phyloP scores from a whole-genome alignment of 2,888 invertebrate species.

The Diogma glabrata region DNA sequence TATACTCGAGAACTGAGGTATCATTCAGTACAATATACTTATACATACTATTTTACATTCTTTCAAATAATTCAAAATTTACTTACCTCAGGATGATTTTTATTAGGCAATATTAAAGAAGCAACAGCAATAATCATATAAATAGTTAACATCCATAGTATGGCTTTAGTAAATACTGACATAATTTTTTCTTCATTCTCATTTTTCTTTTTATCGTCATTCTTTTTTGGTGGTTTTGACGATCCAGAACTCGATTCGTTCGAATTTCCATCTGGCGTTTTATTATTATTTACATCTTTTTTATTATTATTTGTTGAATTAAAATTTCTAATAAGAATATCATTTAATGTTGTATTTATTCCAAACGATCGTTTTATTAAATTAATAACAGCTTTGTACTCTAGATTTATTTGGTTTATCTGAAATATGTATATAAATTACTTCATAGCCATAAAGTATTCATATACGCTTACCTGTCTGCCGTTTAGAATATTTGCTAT shows the following conservation, averaged over 20 bases:
- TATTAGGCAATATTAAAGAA: constrained; percentile 57
- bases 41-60: too few relatives aligned
- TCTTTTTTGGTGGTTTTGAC: constrained; percentile 23
- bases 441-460: background rate
- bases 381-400: constrained; percentile 30
- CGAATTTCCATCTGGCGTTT: background rate
- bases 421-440: constrained; percentile 16
- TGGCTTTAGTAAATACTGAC: constrained; percentile 59
- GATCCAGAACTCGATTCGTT: too few relatives aligned
- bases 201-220: constrained; percentile 34
- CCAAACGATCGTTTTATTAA: constrained; percentile 29
- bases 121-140: constrained; percentile 62
- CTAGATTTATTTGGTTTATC: constrained; percentile 25
- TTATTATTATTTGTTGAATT: background rate
- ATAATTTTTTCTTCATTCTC: constrained; percentile 60
- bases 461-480: background rate
- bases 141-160: constrained; percentile 69
- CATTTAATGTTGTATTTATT: background rate
- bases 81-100: constrained; percentile 58
- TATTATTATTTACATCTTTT: constrained; percentile 12
- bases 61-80: too few relatives aligned
- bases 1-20: too few relatives aligned
- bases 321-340: background rate
- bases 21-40: too few relatives aligned
- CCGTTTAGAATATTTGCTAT: background rate